phyloP scores from a whole-genome alignment of 2,113 vertebrate species.

The Silurus meridionalis region DNA sequence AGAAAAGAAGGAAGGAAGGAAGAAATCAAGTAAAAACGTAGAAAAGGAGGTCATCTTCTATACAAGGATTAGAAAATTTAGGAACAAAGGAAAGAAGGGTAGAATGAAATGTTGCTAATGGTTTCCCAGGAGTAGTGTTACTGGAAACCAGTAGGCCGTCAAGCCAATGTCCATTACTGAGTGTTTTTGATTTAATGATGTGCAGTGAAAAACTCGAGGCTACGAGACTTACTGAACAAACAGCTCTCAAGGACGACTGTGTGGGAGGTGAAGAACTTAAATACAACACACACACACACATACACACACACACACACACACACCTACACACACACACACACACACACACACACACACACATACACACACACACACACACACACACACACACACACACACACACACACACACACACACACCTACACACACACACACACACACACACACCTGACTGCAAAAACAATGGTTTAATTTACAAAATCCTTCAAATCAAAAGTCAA shows the following conservation, averaged over 20 bases:
- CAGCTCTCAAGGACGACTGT: background rate
- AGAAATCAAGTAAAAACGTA: too few species aligned
- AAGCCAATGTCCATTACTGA: background rate
- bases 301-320: background rate
- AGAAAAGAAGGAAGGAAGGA: too few species aligned
- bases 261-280: slow-evolving; percentile 2
- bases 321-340: background rate
- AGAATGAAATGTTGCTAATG: background rate
- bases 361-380: too few species aligned
- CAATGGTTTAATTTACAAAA: background rate
- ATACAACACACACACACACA: slow-evolving; percentile 4
- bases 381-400: slow-evolving; percentile 3
- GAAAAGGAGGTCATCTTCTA: too few species aligned
- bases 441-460: background rate
- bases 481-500: background rate
- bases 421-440: background rate
- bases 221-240: background rate
- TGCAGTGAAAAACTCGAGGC: background rate
- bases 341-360: too few species aligned
- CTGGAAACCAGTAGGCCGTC: background rate
- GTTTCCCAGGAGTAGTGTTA: background rate
- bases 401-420: background rate
- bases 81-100: background rate
- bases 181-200: background rate
- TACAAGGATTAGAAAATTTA: background rate